Conservation (phyloP, 2,888 invertebrate genomes). For the Rhorus exstirpatorius region DNA sequence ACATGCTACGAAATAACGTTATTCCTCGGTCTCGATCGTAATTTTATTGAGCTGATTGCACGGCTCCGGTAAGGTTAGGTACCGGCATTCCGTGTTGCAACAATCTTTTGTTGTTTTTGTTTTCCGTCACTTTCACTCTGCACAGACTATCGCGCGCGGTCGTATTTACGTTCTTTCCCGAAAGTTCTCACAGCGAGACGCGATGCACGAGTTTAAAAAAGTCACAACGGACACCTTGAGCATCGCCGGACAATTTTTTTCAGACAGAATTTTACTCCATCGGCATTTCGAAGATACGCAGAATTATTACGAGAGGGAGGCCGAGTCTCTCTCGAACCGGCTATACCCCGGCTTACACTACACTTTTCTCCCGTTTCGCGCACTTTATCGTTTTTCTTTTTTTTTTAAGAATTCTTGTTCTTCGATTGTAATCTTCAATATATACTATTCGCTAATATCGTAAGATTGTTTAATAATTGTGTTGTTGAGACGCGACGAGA, state of each 20-base stretch:
- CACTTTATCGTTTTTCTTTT: not conserved
- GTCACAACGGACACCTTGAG: not conserved
- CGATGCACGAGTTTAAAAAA: not conserved
- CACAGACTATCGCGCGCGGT: not conserved
- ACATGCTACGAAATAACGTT: slow-evolving; percentile 13
- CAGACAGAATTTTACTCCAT: not conserved
- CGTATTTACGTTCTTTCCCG: not conserved
- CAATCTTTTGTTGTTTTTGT: slow-evolving; percentile 19
- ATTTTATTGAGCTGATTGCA: not conserved
- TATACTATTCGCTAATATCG: not conserved
- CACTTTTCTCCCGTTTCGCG: not conserved
- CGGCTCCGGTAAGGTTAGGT: slow-evolving; percentile 20
- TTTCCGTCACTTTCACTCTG: slow-evolving; percentile 10
- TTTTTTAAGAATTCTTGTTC: not conserved
- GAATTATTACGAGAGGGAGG: not conserved
- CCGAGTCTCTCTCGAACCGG: slow-evolving; percentile 18
- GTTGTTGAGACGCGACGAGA: no score
- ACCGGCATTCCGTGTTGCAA: slow-evolving; percentile 40
- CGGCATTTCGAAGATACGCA: slow-evolving; percentile 3
- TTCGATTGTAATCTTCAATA: not conserved
- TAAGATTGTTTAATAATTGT: no score
- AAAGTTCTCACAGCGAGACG: not conserved
- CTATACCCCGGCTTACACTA: not conserved
- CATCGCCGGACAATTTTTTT: not conserved
- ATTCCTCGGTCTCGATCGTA: not conserved